phyloP scores from a whole-genome alignment of 2,888 invertebrate species.

The Drepana falcataria region DNA sequence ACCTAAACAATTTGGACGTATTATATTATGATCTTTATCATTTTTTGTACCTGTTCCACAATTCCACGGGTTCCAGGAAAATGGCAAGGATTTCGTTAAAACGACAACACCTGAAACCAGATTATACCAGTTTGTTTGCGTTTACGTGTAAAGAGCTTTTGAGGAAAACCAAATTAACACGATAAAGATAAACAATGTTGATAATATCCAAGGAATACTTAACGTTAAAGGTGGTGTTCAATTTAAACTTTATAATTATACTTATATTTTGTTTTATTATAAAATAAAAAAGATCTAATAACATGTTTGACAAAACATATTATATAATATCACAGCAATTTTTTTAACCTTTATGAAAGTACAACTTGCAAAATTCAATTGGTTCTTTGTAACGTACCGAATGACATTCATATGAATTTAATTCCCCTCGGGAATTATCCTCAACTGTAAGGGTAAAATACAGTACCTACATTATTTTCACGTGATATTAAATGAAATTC shows the following conservation, averaged over 20 bases:
- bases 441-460: slow-evolving; percentile 1
- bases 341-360: too few relatives aligned
- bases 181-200: too few relatives aligned
- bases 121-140: neutral
- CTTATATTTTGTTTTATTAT: too few relatives aligned
- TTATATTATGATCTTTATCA: slow-evolving; percentile 11
- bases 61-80: neutral
- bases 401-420: neutral
- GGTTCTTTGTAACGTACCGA: neutral
- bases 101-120: neutral
- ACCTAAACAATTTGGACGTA: slow-evolving; percentile 30
- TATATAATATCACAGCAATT: too few relatives aligned
- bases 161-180: too few relatives aligned
- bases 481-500: neutral
- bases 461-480: neutral
- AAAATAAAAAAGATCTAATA: too few relatives aligned
- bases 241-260: too few relatives aligned
- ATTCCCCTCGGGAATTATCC: slow-evolving; percentile 1
- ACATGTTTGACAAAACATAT: too few relatives aligned
- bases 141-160: neutral
- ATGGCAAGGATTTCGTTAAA: neutral
- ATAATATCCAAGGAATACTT: too few relatives aligned
- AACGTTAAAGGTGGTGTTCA: too few relatives aligned
- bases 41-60: slow-evolving; percentile 1
- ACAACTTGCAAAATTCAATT: slow-evolving; percentile 1